Evolutionary conservation across 2,113 vertebrate genomes (phyloP).

Genomic region (Catagonus wagneri): DNA sequence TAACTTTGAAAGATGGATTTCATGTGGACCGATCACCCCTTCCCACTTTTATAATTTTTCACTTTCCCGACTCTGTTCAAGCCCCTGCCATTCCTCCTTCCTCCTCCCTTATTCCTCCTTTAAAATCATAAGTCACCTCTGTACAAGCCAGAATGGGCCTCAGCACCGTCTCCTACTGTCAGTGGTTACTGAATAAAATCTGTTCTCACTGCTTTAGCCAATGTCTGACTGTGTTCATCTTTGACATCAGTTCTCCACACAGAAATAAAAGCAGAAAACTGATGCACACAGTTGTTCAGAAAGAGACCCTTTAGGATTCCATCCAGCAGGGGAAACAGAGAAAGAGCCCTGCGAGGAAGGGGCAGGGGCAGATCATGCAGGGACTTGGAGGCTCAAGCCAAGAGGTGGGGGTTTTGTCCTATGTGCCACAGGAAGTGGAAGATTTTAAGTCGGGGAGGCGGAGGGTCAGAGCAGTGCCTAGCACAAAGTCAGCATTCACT

Average conservation of each 20-base stretch:
- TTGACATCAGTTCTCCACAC: background rate
- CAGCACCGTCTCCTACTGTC: background rate
- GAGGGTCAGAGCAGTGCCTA: background rate
- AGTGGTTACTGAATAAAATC: background rate
- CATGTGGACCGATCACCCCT: background rate
- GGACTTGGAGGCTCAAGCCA: background rate
- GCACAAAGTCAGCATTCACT: background rate
- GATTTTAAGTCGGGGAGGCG: background rate
- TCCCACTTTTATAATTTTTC: background rate
- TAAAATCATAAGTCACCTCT: background rate
- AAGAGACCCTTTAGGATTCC: background rate
- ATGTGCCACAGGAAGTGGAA: background rate
- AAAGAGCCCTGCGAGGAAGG: background rate
- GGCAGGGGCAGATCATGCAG: no score
- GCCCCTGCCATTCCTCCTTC: background rate
- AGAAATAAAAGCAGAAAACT: conserved; percentile 6
- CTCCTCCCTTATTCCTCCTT: background rate
- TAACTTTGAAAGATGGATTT: background rate
- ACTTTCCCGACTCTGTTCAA: background rate
- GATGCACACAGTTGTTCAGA: background rate
- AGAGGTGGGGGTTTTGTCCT: background rate
- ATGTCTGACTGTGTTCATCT: background rate
- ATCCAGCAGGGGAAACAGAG: background rate
- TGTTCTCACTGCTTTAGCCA: background rate
- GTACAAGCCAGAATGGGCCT: background rate